A percentile compares a stretch with the other conserved stretches of the same genome.
Evolutionary conservation across 2,113 vertebrate genomes (phyloP).

Genomic region (Propithecus coquereli): DNA sequence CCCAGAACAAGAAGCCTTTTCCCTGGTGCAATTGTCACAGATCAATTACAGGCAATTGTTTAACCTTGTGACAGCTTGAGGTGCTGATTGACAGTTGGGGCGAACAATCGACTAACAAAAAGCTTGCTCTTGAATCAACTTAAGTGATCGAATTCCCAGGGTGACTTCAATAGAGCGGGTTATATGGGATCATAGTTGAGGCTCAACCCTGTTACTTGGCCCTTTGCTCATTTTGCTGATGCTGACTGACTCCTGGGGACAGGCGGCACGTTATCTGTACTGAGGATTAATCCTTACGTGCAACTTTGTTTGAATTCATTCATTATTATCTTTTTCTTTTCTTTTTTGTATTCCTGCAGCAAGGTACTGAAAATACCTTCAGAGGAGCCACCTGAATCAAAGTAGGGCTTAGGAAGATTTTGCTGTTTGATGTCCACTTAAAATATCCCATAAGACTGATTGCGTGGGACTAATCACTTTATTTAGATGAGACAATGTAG

Average conservation of each 20-base stretch:
- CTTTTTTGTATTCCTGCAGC: too few species aligned
- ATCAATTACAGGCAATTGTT: too few species aligned
- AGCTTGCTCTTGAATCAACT: background rate
- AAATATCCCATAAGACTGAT: background rate
- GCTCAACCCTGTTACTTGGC: too few species aligned
- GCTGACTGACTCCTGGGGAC: background rate
- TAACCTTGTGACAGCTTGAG: too few species aligned
- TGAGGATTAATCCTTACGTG: background rate
- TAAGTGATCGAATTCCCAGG: background rate
- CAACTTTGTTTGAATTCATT: background rate
- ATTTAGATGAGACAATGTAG: background rate
- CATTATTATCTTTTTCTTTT: background rate
- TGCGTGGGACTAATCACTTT: background rate
- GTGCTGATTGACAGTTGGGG: too few species aligned
- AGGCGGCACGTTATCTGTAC: background rate
- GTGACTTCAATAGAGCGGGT: background rate
- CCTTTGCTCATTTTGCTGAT: background rate
- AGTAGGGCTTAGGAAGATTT: background rate
- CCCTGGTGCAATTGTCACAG: too few species aligned
- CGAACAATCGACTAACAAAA: too few species aligned
- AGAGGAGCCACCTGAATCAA: background rate
- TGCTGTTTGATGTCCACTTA: background rate
- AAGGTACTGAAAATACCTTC: background rate
- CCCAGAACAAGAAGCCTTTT: too few species aligned
- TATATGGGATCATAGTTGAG: background rate